phyloP scores from a whole-genome alignment of 2,797 vertebrate genomes.

The Meda fulgida region DNA sequence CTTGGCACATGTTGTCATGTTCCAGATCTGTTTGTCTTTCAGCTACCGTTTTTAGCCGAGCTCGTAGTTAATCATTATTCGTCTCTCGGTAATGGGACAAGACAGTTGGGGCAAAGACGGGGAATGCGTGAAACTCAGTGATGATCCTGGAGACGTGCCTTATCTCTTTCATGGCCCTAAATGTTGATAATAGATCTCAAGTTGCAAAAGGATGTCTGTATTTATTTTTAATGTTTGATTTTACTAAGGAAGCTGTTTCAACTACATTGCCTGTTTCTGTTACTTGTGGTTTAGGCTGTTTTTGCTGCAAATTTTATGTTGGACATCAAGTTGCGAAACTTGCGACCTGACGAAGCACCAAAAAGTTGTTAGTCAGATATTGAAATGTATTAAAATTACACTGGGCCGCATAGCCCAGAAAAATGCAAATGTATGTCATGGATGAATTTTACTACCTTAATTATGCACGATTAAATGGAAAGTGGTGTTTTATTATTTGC shows the following conservation, averaged over 20 bases:
- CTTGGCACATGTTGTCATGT: background rate
- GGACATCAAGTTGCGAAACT: background rate
- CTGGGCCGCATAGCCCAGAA: background rate
- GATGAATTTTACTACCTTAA: background rate
- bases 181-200: background rate
- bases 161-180: background rate
- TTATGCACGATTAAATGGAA: background rate
- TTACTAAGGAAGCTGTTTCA: constrained; percentile 10
- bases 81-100: constrained; percentile 46
- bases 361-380: background rate
- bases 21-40: constrained; percentile 7
- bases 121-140: constrained; percentile 28
- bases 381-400: background rate
- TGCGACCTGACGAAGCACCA: background rate
- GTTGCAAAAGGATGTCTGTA: background rate
- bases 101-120: constrained; percentile 15
- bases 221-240: background rate
- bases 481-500: background rate
- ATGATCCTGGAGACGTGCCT: constrained; percentile 11
- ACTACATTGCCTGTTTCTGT: too few species aligned
- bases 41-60: constrained; percentile 23
- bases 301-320: background rate
- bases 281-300: background rate
- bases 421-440: background rate
- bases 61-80: constrained; percentile 58